Base-by-base conservation (phyloP, 1,140 invertebrate species). In the Ceratosolen solmsi region DNA sequence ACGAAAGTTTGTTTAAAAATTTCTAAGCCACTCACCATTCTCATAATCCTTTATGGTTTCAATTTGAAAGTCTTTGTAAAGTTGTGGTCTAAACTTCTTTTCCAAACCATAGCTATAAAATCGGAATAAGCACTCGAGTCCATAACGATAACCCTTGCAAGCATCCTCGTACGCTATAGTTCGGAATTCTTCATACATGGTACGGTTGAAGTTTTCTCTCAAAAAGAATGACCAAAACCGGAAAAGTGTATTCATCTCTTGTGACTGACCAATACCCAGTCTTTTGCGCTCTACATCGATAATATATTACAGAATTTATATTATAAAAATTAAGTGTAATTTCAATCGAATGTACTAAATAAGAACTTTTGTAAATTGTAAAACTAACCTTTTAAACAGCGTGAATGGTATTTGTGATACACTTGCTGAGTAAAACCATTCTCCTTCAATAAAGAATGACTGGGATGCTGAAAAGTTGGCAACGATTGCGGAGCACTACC, bases 161-260 rank as follows among this genome's bases (percentile, higher is more conserved):
- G 98, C 97, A 93, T 99, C 99, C 92, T 99, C 98, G 75, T 96
- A 93, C 9, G 98, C 98, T 74, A 99, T 88, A 65, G 93, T 93
- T 87, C 95, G 95, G 91, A 99, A 99, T 92, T 99, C 99, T 84
- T 96, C 95, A 90, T 99, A 99, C 98, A 99, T 99, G 85, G 96
- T 98, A 86, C 96, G 94, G 92, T 99, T 99, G 92, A 99, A 99
- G 91, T 99, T 98, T 89, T 99, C 98, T 75, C 98, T 93, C 63
- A 99, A 93, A 93, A 99, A 99, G 94, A 99, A 99, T 33, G 98
- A 99, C 99, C 99, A 99, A 93, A 99, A 99, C 81, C 99, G 93
- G 92, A 98, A 99, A 1, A 99, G 93, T 0, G 98, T 99, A 90
- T 99, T 99, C 98, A 99, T 99, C 90, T 99, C 98, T 88, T 97